Evolutionary conservation across 2,888 invertebrate species (phyloP).

Genomic region (Cyrtodaria siliqua): DNA sequence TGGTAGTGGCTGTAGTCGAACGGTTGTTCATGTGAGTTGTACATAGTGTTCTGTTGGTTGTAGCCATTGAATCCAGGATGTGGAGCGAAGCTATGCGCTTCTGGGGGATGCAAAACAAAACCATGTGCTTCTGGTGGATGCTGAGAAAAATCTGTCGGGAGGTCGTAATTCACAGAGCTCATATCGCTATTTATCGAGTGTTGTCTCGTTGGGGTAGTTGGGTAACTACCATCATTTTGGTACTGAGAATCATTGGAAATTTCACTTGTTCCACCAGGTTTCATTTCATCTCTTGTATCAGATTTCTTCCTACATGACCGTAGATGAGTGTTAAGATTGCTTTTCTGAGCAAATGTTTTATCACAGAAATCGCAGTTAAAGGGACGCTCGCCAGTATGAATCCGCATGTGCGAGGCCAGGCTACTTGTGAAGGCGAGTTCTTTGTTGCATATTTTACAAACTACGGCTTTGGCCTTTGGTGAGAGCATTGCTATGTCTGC

Average conservation of each 20-base stretch:
- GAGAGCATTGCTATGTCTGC: constrained; percentile 23
- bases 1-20: background rate
- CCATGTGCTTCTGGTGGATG: constrained; percentile 8
- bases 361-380: constrained; percentile 47
- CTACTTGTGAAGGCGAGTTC: constrained; percentile 54
- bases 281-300: constrained; percentile 30
- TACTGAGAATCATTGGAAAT: constrained; percentile 13
- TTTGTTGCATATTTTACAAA: constrained; percentile 50
- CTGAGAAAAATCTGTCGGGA: constrained; percentile 37
- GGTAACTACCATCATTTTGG: constrained; percentile 9
- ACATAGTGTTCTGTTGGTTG: background rate
- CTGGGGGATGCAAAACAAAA: no score
- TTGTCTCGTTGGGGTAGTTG: constrained; percentile 1
- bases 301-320: constrained; percentile 46
- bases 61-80: background rate
- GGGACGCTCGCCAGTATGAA: constrained; percentile 53
- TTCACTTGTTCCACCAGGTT: constrained; percentile 23
- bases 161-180: constrained; percentile 26
- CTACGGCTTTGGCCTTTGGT: constrained; percentile 37
- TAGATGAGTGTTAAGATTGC: constrained; percentile 51
- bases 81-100: constrained; percentile 8
- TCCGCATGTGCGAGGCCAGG: constrained; percentile 51
- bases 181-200: constrained; percentile 35
- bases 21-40: constrained; percentile 1
- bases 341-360: constrained; percentile 54